Conservation (phyloP, 2,888 invertebrate species). For the Belgica antarctica region DNA sequence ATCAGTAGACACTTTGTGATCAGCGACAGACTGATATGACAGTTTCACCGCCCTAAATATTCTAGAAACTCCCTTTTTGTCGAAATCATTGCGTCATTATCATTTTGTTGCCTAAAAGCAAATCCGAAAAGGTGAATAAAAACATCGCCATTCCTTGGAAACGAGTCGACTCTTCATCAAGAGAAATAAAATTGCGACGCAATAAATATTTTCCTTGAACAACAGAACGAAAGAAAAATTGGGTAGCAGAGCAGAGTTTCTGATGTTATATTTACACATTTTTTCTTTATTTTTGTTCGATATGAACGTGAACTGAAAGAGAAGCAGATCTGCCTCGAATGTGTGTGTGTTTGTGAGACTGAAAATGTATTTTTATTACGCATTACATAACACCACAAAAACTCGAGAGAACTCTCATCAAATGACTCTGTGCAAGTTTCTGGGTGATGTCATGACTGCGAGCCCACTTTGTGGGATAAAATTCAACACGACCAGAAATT, state of each 20-base stretch:
- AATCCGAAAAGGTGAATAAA: conserved; percentile 11
- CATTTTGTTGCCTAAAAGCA: background rate
- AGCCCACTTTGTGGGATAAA: no score
- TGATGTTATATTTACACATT: conserved; percentile 40
- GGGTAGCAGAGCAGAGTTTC: conserved; percentile 7
- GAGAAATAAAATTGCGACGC: conserved; percentile 41
- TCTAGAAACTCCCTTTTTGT: background rate
- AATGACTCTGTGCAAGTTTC: background rate
- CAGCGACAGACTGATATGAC: no score
- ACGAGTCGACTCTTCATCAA: background rate
- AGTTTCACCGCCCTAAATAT: background rate
- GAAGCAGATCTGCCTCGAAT: conserved; percentile 4
- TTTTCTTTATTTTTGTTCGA: conserved; percentile 34
- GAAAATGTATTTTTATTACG: conserved; percentile 32
- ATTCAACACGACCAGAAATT: background rate
- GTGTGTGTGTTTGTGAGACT: conserved; percentile 21
- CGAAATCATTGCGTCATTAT: conserved; percentile 6
- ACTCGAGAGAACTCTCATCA: background rate
- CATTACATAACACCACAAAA: conserved; percentile 26
- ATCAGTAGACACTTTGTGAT: no score
- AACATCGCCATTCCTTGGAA: background rate
- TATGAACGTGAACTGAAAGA: conserved; percentile 36
- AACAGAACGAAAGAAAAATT: conserved; percentile 8
- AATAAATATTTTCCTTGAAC: conserved; percentile 43
- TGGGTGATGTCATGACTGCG: conserved; percentile 6